Base-by-base conservation (phyloP, 2,113 vertebrate genomes). In the Herpailurus yagouaroundi region DNA sequence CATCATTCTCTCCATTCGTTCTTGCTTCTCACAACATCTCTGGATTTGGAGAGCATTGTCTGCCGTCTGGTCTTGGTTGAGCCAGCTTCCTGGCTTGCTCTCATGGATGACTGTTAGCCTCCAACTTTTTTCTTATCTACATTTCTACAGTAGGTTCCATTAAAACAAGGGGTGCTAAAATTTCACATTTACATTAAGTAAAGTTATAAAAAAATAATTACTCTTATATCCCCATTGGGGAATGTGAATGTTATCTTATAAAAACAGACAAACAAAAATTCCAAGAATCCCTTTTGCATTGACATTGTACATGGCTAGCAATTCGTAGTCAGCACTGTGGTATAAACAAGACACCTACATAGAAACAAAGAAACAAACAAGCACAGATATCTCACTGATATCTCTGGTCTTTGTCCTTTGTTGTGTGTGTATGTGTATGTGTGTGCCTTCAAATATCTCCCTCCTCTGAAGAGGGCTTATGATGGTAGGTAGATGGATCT, bases 111-210 rank as follows among this genome's bases (percentile, higher is more conserved):
- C 1, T 64, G 68, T 38, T 89, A 83, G 7, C 57, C 25, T 71
- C 33, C 29, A 45, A 69, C 2, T 19, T 89, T 57, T n/a, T 79
- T 74, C 23, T 86, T 84, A 69, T 63, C 12, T 76, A 60, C 2
- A 81, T 87, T 94, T 90, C 27, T 82, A 57, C 16, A 80, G 3
- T 15, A 50, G 19, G 6, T 88, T 91, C 87, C 36, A n/a, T 91
- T 52, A 80, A 85, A 96, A 2, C n/a, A 60, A 93, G 91, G 52
- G 9, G 16, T 38, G 12, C 14, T 89, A 91, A 94, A 96, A 79
- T 64, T 73, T 86, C n/a, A 80, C 3, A 63, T 87, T 82, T 77
- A 68, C 41, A 38, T 88, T 1, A 82, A 18, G 4, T 86, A 73
- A 3, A 57, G 33, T 36, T 95, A 83, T 31, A 55, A 66, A 90